phyloP scores from a whole-genome alignment of 2,797 vertebrate genomes.

The Sciurus vulgaris region DNA sequence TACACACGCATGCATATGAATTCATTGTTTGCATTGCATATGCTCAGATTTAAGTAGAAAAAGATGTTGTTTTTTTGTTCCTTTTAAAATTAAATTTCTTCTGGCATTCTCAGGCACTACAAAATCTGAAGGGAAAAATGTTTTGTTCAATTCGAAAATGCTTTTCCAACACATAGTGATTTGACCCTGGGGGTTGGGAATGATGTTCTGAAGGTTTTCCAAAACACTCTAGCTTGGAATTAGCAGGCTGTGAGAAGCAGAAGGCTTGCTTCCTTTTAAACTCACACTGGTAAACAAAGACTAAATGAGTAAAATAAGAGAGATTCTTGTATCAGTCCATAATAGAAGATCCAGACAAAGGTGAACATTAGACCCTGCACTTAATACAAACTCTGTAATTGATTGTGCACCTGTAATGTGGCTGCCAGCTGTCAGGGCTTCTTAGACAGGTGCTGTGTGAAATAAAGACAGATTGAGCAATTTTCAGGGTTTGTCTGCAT shows the following conservation, averaged over 20 bases:
- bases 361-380: not conserved
- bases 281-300: not conserved
- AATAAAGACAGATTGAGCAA: not conserved
- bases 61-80: slow-evolving; percentile 70
- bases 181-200: not conserved
- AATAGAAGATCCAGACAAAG: not conserved
- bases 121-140: slow-evolving; percentile 58
- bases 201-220: not conserved
- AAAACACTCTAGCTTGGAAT: slow-evolving; percentile 28
- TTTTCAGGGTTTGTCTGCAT: not conserved
- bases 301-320: not conserved
- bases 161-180: slow-evolving; percentile 22
- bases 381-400: not conserved
- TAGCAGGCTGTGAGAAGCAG: not conserved
- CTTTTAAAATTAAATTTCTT: slow-evolving; percentile 75
- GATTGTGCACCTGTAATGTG: not conserved
- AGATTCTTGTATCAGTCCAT: not conserved
- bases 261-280: slow-evolving; percentile 30
- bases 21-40: slow-evolving; percentile 47
- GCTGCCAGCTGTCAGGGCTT: not conserved
- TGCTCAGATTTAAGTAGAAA: slow-evolving; percentile 75
- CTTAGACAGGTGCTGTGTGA: not conserved
- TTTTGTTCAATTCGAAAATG: slow-evolving; percentile 72
- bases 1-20: not conserved
- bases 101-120: slow-evolving; percentile 59